A percentile compares a stretch with the other conserved stretches of the same genome.
Evolutionary conservation across 2,888 invertebrate species (phyloP).

Genomic region (Pandemis corylana): DNA sequence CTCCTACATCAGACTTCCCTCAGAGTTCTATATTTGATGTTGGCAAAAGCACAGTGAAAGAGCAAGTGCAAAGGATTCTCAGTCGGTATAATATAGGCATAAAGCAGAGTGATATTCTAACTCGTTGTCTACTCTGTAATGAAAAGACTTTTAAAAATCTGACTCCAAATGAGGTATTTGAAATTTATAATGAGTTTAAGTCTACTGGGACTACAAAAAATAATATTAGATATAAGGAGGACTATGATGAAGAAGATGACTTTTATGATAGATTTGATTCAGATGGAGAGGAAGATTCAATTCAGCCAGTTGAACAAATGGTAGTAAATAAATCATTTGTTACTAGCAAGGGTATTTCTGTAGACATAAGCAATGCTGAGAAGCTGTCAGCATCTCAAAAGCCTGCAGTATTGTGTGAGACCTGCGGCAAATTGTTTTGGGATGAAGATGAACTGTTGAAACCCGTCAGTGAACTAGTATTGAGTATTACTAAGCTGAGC

Average conservation of each 20-base stretch:
- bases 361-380: conserved; percentile 83
- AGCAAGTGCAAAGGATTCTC: conserved; percentile 88
- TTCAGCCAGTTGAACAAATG: conserved; percentile 52
- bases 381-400: conserved; percentile 75
- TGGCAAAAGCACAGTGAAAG: conserved; percentile 77
- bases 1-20: conserved; percentile 83
- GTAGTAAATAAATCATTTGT: conserved; percentile 59
- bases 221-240: conserved; percentile 48
- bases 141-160: conserved; percentile 62
- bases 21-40: conserved; percentile 84
- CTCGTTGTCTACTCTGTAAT: conserved; percentile 88
- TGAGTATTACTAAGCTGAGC: conserved; percentile 55
- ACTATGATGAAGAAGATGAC: conserved; percentile 61
- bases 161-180: conserved; percentile 59
- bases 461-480: conserved; percentile 58
- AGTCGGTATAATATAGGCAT: conserved; percentile 87
- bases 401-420: conserved; percentile 88
- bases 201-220: conserved; percentile 44
- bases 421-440: conserved; percentile 92
- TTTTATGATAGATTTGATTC: conserved; percentile 73
- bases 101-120: conserved; percentile 87
- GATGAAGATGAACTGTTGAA: conserved; percentile 76
- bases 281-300: conserved; percentile 69
- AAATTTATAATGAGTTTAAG: conserved; percentile 62
- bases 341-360: conserved; percentile 82